Conservation (phyloP, 1,140 invertebrate genomes). For the Patella vulgata region DNA sequence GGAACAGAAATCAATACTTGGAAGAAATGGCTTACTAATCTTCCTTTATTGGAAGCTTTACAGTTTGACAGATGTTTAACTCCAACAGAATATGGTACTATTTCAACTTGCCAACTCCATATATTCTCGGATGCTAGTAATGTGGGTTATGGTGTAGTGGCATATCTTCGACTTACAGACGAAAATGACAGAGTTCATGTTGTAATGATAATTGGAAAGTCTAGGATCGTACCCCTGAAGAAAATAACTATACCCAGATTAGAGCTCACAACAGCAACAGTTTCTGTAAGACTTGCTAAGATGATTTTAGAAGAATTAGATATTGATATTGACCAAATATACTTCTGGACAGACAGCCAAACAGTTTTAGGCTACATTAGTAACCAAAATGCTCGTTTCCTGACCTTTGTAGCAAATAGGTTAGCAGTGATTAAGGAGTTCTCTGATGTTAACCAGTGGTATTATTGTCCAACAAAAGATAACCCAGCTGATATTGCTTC, state of each 20-base stretch:
- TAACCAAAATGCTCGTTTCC: too few relatives aligned
- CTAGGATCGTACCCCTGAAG: too few relatives aligned
- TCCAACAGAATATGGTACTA: not conserved
- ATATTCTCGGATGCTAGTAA: not conserved
- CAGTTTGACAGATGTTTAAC: too few relatives aligned
- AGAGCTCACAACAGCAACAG: slow-evolving; percentile 62
- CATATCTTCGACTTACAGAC: not conserved
- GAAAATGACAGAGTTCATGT: not conserved
- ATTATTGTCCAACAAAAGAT: slow-evolving; percentile 3
- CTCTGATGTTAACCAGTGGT: slow-evolving; percentile 6
- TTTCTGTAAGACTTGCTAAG: slow-evolving; percentile 49
- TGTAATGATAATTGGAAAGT: not conserved
- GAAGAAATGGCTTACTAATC: slow-evolving; percentile 20
- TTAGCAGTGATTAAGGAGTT: slow-evolving; percentile 16
- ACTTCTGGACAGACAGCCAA: slow-evolving; percentile 6
- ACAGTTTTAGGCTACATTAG: too few relatives aligned
- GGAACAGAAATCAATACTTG: too few relatives aligned
- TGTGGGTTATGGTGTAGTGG: not conserved
- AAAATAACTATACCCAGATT: too few relatives aligned
- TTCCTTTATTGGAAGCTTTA: slow-evolving; percentile 10
- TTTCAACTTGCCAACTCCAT: not conserved
- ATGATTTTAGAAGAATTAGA: not conserved
- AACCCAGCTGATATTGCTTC: slow-evolving; percentile 5
- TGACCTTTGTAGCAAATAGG: slow-evolving; percentile 28
- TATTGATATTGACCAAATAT: not conserved